These are phyloP conservation scores for Hydra vulgaris DNA, from an alignment of 30 jellyfish, hydroid and myxozoan species.

Conservation along the genomic window DNA sequence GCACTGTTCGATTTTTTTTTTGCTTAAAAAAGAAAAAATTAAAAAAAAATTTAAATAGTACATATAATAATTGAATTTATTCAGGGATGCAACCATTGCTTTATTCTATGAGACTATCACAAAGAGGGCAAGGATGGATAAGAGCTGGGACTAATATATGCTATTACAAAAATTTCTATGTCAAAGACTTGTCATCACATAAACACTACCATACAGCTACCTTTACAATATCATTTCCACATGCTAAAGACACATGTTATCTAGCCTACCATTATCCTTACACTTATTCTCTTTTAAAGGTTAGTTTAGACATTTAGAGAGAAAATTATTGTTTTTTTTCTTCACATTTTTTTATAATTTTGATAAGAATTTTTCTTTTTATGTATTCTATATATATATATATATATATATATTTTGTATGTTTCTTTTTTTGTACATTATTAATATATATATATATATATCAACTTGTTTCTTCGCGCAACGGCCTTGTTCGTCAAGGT, in stretches of 20 bases:
- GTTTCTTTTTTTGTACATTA: no score
- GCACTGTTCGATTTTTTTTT: no score
- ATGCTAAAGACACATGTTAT: conserved; percentile 69
- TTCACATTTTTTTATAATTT: neutral
- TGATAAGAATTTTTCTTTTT: neutral
- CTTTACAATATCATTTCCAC: conserved; percentile 62
- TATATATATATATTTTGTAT: no score
- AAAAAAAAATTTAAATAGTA: no score
- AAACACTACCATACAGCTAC: conserved; percentile 74
- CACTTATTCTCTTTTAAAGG: conserved; percentile 60
- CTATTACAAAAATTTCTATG: conserved; percentile 67
- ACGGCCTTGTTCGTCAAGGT: no score
- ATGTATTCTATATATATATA: no score
- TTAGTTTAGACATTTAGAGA: conserved; percentile 8
- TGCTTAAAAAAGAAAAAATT: no score
- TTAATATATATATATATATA: no score
- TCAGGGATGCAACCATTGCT: conserved; percentile 90
- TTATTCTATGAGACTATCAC: conserved; percentile 58
- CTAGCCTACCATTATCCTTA: conserved; percentile 90
- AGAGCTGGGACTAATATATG: conserved; percentile 74
- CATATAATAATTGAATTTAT: no score
- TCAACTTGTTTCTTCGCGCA: no score
- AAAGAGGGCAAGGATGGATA: conserved; percentile 87
- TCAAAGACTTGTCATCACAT: conserved; percentile 25
- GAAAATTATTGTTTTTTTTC: neutral